Evolutionary conservation across 2,113 vertebrate genomes (phyloP), one percentile per base, ranked within the genome.

Genomic region (Cyphomyrus discorhynchus): DNA sequence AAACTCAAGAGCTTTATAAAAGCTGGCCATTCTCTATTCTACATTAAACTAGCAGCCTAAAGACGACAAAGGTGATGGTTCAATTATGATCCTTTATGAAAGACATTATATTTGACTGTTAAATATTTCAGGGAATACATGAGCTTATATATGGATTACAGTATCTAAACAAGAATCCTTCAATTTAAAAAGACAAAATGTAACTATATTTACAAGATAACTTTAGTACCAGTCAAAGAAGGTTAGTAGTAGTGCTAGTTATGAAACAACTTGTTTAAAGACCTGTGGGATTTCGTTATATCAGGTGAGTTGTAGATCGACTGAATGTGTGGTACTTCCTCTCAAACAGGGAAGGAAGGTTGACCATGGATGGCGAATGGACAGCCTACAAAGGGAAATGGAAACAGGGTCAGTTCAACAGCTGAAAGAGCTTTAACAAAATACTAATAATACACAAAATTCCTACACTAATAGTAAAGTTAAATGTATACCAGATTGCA

Each of bases 281-380:
- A 45, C 21, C 42, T 87, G 45, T 52, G 52, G 87, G 62, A 4
- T 46, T 1, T 1, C n/a, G 8, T 98, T 96, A 99, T 94, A 98
- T 95, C 91, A 99, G 96, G 93, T 99, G 98, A 89, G 98, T 98
- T 91, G 96, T 98, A 11, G 98, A 99, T 89, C 97, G 96, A 92
- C 98, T 99, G 92, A 98, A 96, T 0, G 98, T 99, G 92, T 97
- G 97, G 94, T 97, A 99, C 94, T 97, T 98, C 90, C 94, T 97
- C 93, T 98, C 98, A 95, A 99, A 99, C 94, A 97, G 91, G 9
- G 98, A 97, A 0, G 96, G 95, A 91, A 99, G 96, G 86, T 94
- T 97, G 95, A 98, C 93, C 96, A 99, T 96, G 84, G 98, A 99
- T 17, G 98, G 98, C 58, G 98, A 99, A 85, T 96, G 95, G 85